Conservation (phyloP, 2,797 vertebrate genomes). For the Valencia hispanica region DNA sequence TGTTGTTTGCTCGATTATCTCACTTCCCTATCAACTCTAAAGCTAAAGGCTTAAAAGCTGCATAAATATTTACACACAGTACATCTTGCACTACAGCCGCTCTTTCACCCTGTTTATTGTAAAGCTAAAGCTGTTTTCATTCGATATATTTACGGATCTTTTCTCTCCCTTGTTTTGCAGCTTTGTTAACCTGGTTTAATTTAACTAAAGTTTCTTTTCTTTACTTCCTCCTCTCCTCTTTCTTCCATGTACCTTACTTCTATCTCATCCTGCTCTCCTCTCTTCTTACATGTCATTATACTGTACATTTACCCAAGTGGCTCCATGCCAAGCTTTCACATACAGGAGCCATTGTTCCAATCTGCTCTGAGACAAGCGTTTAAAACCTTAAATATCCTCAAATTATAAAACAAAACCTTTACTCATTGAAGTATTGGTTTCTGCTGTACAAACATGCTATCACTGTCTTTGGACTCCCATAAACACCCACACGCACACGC, state of each 20-base stretch:
- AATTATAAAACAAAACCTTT: conserved; percentile 56
- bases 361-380: conserved; percentile 42
- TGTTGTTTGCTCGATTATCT: conserved; percentile 56
- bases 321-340: conserved; percentile 23
- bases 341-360: conserved; percentile 54
- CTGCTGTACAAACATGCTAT: conserved; percentile 44
- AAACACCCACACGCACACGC: conserved; percentile 31
- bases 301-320: conserved; percentile 40
- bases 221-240: conserved; percentile 1
- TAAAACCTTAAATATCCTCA: conserved; percentile 45
- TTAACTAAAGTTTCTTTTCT: not conserved
- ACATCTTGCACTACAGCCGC: conserved; percentile 13
- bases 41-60: conserved; percentile 42
- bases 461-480: conserved; percentile 47
- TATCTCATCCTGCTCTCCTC: conserved; percentile 44
- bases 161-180: not conserved
- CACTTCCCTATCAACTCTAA: conserved; percentile 55
- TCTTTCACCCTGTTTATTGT: not conserved
- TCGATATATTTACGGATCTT: not conserved
- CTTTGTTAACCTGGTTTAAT: not conserved
- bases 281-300: conserved; percentile 43
- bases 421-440: conserved; percentile 60
- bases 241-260: conserved; percentile 11
- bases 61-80: conserved; percentile 20
- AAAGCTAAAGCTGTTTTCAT: not conserved